Base-by-base conservation (phyloP, 2,888 invertebrate genomes). In the Phalera bucephala region DNA sequence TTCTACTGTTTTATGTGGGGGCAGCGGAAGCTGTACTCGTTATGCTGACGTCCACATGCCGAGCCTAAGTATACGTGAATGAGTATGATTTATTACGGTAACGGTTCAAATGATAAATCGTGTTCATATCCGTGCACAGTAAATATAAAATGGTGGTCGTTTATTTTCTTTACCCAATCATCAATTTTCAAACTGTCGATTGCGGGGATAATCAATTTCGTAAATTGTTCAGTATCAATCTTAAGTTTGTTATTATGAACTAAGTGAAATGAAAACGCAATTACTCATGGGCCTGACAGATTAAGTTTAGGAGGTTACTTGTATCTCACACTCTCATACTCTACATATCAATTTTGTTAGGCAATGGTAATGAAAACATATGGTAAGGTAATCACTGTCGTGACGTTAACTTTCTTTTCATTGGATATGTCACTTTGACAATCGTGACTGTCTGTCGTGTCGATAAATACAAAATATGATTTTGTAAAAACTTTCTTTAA, bases 31-130 rank as follows among this genome's bases (percentile, higher is more conserved):
- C 68, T 64, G 42, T 48, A 66, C 55, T 64, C 63, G 68, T 68
- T 74, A 72, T 72, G 74, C 67, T 73, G 78, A 82, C 78, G 70
- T 70, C 51, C 52, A 59, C 63, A 64, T 67, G 64, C 40, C 59
- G 63, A 51, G 61, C 67, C 62, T 64, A 67, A 70, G 72, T 71
- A 69, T 72, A 69, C 54, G 66, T 75, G 75, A 80, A 75, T 70
- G 72, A 69, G 56, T 52, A 75, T 82, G 84, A 87, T 85, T 82
- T 79, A 87, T 85, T 54, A 58, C 65, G 56, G 52, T 68, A 70
- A 72, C 71, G 72, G 72, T 70, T 61, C 55, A 56, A 70, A 75
- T 85, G 81, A 86, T 86, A 77, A 80, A 85, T 85, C 70, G 72
- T 66, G 61, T 57, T 72, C 71, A 62, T 72, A 73, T 72, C 71